Conservation (phyloP, 2,888 invertebrate genomes). For the Yponomeuta sedellus region DNA sequence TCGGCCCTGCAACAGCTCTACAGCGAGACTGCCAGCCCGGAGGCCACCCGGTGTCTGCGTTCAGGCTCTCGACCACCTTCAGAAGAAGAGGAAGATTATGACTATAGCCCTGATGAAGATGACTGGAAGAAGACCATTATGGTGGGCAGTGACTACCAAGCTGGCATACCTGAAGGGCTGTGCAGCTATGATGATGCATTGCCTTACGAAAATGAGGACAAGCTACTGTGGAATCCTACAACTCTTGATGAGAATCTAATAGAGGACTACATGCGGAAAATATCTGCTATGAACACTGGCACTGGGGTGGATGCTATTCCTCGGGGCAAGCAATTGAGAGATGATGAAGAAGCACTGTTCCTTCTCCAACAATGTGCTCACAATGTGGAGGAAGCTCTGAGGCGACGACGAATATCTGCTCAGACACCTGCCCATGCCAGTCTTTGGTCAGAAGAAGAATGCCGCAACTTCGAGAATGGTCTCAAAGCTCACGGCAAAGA, state of each 20-base stretch:
- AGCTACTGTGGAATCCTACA: constrained; percentile 94
- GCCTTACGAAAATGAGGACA: constrained; percentile 96
- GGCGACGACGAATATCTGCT: constrained; percentile 85
- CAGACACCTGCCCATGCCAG: constrained; percentile 84
- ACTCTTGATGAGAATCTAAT: constrained; percentile 82
- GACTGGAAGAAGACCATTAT: constrained; percentile 96
- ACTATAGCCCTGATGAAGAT: constrained; percentile 90
- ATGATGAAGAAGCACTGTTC: constrained; percentile 93
- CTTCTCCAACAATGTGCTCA: constrained; percentile 95
- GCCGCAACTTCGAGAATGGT: constrained; percentile 97
- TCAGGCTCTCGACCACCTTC: constrained; percentile 85
- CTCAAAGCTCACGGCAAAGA: constrained; percentile 96
- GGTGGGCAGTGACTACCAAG: constrained; percentile 96
- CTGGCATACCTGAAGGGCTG: constrained; percentile 93
- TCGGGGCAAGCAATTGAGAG: constrained; percentile 85
- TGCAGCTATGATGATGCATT: constrained; percentile 95
- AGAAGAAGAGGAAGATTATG: constrained; percentile 89
- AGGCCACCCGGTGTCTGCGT: constrained; percentile 63
- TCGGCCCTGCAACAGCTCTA: constrained; percentile 69
- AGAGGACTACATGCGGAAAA: constrained; percentile 87
- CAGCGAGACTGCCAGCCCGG: constrained; percentile 54
- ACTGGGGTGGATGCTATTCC: constrained; percentile 76
- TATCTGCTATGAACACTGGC: constrained; percentile 63
- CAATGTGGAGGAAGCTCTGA: constrained; percentile 94
- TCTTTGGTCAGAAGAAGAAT: constrained; percentile 98